A percentile compares a stretch with the other conserved stretches of the same genome.
Conservation (phyloP, 64 coral and sea anemone species). For the Actinia equina region DNA sequence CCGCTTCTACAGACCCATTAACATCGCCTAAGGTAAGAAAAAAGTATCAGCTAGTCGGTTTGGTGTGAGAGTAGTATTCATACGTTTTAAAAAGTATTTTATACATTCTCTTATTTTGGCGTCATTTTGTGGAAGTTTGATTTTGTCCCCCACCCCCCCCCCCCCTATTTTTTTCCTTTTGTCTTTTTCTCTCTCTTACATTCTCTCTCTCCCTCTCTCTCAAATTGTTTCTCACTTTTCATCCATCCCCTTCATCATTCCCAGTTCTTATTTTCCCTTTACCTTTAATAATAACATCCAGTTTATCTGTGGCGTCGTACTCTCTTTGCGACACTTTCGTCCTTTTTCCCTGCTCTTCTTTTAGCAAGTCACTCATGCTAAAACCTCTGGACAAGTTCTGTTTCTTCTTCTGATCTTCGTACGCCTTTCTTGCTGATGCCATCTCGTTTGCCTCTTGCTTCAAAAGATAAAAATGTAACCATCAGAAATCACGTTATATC, state of each 20-base stretch:
- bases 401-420: conserved; percentile 43
- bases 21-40: conserved; percentile 47
- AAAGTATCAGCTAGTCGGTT: no score
- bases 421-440: conserved; percentile 6
- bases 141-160: no score
- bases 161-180: not conserved
- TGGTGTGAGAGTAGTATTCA: no score
- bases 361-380: not conserved
- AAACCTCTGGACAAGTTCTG: conserved; percentile 20
- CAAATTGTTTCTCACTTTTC: no score
- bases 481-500: no score
- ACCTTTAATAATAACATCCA: conserved; percentile 97
- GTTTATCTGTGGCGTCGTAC: conserved; percentile 68
- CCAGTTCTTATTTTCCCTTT: not conserved
- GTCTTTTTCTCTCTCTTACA: no score
- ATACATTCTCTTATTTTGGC: no score
- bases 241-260: no score
- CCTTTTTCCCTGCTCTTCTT: conserved; percentile 29
- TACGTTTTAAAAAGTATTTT: no score
- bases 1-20: conserved; percentile 62
- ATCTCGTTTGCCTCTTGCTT: conserved; percentile 23
- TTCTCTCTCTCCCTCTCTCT: no score
- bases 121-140: no score
- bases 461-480: no score
- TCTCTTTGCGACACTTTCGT: conserved; percentile 46